phyloP scores from a whole-genome alignment of 1,140 invertebrate species.

The Drosophila arawakana region DNA sequence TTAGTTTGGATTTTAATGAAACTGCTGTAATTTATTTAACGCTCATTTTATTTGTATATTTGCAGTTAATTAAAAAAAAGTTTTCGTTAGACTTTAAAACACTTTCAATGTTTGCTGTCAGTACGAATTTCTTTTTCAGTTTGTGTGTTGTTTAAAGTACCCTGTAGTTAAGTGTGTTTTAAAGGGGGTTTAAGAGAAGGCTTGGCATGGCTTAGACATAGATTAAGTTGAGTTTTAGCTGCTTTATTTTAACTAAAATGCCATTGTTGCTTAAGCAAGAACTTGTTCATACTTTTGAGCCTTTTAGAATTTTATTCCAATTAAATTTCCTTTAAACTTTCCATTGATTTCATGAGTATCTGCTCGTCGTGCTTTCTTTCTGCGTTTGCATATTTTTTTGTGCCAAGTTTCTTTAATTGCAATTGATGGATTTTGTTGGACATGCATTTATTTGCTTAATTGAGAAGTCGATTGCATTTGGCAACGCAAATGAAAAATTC shows the following conservation, averaged over 20 bases:
- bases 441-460: conserved; percentile 71
- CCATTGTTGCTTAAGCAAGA: too few relatives aligned
- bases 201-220: too few relatives aligned
- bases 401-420: conserved; percentile 53
- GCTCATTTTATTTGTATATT: conserved; percentile 18
- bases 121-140: conserved; percentile 46
- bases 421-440: conserved; percentile 69
- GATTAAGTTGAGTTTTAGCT: too few relatives aligned
- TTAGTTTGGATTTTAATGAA: neutral
- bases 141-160: conserved; percentile 17
- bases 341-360: too few relatives aligned
- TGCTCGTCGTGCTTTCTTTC: neutral
- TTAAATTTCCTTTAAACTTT: too few relatives aligned
- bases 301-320: too few relatives aligned
- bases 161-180: neutral
- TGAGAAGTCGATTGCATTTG: conserved; percentile 63
- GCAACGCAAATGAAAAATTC: conserved; percentile 26
- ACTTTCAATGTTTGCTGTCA: conserved; percentile 70
- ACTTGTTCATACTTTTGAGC: too few relatives aligned
- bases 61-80: conserved; percentile 25
- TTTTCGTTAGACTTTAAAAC: conserved; percentile 52
- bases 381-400: conserved; percentile 35
- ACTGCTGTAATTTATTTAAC: conserved; percentile 16
- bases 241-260: too few relatives aligned
- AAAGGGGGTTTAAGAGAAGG: neutral